Evolutionary conservation across 2,888 invertebrate species (phyloP).

Genomic region (Itoplectis maculator): DNA sequence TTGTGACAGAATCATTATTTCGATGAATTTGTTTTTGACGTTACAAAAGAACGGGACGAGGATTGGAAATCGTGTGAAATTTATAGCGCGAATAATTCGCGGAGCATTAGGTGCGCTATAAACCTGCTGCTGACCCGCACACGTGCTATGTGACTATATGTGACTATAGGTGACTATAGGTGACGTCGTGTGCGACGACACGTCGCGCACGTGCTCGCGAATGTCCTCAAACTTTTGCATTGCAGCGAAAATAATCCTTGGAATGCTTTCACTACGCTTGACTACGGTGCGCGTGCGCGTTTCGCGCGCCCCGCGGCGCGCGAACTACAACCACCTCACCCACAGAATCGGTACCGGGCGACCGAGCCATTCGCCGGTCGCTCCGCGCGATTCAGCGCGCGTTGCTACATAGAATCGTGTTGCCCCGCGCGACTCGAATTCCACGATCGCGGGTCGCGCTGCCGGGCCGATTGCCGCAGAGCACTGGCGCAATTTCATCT

Average conservation of each 20-base stretch:
- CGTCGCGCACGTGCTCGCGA: background rate
- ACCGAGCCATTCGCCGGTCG: background rate
- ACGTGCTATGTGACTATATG: too few relatives aligned
- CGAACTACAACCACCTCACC: background rate
- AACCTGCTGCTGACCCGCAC: too few relatives aligned
- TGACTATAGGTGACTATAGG: too few relatives aligned
- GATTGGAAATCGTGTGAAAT: too few relatives aligned
- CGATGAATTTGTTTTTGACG: too few relatives aligned
- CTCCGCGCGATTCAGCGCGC: background rate
- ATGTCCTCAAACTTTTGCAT: conserved; percentile 11
- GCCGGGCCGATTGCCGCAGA: conserved; percentile 10
- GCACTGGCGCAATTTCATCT: conserved; percentile 44
- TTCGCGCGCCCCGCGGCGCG: too few relatives aligned
- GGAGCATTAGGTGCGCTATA: too few relatives aligned
- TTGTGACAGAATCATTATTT: too few relatives aligned
- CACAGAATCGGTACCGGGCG: conserved; percentile 1
- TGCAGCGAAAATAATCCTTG: conserved; percentile 27
- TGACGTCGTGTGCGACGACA: background rate
- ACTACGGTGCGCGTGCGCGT: background rate
- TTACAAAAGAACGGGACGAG: too few relatives aligned
- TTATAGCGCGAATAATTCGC: too few relatives aligned
- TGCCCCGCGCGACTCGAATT: conserved; percentile 35
- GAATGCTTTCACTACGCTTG: conserved; percentile 49
- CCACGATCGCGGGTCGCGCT: conserved; percentile 29
- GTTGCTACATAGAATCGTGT: conserved; percentile 52